Evolutionary conservation across 1,140 invertebrate species (phyloP), one percentile per base, ranked within the genome.

Genomic region (Ladona fulva): DNA sequence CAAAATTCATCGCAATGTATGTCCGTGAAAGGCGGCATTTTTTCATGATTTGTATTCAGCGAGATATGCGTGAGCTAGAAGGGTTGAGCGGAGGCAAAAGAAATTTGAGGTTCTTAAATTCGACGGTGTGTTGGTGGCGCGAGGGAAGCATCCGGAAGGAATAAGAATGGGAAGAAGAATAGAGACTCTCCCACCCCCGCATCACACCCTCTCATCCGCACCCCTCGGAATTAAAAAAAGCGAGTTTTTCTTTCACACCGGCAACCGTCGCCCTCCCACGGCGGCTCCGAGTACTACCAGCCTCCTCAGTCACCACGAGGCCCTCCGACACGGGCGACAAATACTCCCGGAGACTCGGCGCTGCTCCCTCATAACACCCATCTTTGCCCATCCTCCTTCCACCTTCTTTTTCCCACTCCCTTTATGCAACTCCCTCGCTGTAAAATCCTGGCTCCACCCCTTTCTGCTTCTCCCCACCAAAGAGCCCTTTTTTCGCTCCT

Each of bases 1-100:
- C 52, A 66, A 66, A 66, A 66, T 66, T 66, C 52, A 66, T 66
- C n/a, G 14, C 52, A 22, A 66, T 16, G n/a, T 66, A 66, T 66
- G n/a, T 66, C 52, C 52, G 12, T 66, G 52, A 22, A 66, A 19
- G 52, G 3, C 10, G 44, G 19, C 10, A 19, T 3, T 22, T 22
- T 66, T 66, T 66, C n/a, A 6, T 66, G 52, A 66, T 66, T 66
- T 66, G 52, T 66, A 66, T 66, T 66, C 52, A 66, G 52, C 52
- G 52, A 22, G 52, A 6, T 19, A 66, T 22, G 3, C n/a, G 52
- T 66, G 52, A 19, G 12, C 19, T 19, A n/a, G n/a, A n/a, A n/a
- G 3, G 29, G 29, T 37, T 37, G 29, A 37, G 29, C 1, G 29
- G 29, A 37, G n/a, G n/a, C n/a, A n/a, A n/a, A n/a, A 37, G 29